phyloP scores from a whole-genome alignment of 1,140 invertebrate species.

The Monochamus saltuarius region DNA sequence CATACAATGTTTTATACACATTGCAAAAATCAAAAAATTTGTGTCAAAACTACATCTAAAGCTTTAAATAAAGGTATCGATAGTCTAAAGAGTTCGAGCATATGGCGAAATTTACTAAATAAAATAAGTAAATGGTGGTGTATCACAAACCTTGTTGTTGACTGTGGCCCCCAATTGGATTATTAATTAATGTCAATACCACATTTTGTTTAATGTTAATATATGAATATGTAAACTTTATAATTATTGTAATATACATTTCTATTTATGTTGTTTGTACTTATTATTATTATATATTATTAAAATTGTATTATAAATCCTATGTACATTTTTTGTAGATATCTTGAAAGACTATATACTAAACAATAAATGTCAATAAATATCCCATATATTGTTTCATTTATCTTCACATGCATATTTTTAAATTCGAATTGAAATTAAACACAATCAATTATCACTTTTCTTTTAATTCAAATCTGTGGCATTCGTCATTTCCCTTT shows the following conservation, averaged over 20 bases:
- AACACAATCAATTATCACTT: too few species aligned
- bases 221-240: slow-evolving; percentile 15
- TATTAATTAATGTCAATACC: neutral
- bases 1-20: neutral
- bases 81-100: neutral
- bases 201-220: slow-evolving; percentile 18
- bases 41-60: neutral
- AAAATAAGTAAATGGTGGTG: neutral
- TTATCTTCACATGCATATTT: too few species aligned
- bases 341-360: slow-evolving; percentile 11
- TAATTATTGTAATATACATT: slow-evolving; percentile 27
- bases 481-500: too few species aligned
- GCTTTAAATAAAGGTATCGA: too few species aligned
- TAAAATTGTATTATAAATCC: slow-evolving; percentile 16
- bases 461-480: too few species aligned
- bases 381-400: neutral
- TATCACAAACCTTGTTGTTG: neutral
- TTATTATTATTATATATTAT: slow-evolving; percentile 16
- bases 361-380: slow-evolving; percentile 11
- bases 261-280: slow-evolving; percentile 24
- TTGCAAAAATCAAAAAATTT: neutral
- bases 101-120: neutral
- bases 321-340: slow-evolving; percentile 26
- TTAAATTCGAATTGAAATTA: too few species aligned
- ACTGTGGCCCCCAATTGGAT: neutral